Evolutionary conservation across 2,888 invertebrate species (phyloP).

Genomic region (Rhimphoctona megacephalus): DNA sequence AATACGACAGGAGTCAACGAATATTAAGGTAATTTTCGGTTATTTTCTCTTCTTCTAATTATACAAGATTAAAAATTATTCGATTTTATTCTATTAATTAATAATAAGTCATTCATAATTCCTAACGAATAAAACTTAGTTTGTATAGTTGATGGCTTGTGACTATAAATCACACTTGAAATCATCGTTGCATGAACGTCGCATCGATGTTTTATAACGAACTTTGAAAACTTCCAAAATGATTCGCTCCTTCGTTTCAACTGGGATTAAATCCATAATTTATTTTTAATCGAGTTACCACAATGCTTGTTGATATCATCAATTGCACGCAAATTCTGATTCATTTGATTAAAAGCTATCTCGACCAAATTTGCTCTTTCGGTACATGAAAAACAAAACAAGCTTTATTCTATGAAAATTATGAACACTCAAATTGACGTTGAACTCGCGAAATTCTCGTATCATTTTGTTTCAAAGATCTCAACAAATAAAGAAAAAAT

Average conservation of each 20-base stretch:
- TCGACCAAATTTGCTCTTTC: background rate
- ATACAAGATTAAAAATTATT: background rate
- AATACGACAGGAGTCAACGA: conserved; percentile 91
- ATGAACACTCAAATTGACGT: background rate
- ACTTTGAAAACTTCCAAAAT: background rate
- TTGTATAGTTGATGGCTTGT: background rate
- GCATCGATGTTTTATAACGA: background rate
- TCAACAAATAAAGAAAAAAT: too few species aligned
- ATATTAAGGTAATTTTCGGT: conserved; percentile 87
- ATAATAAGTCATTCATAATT: background rate
- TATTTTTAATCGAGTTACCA: background rate
- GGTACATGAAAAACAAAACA: too few species aligned
- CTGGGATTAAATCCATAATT: background rate
- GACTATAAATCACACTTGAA: background rate
- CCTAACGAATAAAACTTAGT: background rate
- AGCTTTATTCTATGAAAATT: background rate
- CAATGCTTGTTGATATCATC: background rate
- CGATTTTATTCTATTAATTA: background rate
- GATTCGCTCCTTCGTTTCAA: background rate
- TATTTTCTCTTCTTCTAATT: background rate
- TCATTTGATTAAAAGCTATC: background rate
- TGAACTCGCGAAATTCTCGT: too few species aligned
- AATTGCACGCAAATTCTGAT: background rate
- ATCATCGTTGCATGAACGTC: background rate
- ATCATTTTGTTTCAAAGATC: too few species aligned